Evolutionary conservation across 2,113 vertebrate genomes (phyloP), one percentile per base, ranked within the genome.

Genomic region (Peromyscus californicus): DNA sequence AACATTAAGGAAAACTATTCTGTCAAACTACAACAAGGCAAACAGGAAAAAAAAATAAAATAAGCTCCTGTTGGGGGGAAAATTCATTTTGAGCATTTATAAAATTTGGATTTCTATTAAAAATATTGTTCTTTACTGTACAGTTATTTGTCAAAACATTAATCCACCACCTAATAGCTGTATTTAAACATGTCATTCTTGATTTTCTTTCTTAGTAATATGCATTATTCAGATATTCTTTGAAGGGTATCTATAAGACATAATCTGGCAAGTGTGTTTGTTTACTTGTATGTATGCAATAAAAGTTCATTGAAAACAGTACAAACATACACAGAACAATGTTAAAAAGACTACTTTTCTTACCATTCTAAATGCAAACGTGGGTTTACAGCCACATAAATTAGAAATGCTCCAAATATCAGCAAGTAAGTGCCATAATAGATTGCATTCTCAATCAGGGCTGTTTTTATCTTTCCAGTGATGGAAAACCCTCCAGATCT

Each of bases 401-500:
- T 99, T 96, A 99, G 98, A 97, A 99, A 99, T 12, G 99, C 99
- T 98, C 99, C 99, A 98, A 99, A 99, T 97, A 99, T 99, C 63
- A 99, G 97, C 97, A 99, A 98, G 97, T 99, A 99, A 83, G 99
- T 99, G 90, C 99, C 99, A 51, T 99, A 99, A 98, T 99, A 99
- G 96, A 99, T 99, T 12, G 99, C 99, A 97, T 99, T 99, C 98
- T 99, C 99, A 94, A 99, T 99, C 89, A 99, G 97, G 21, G 99
- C 99, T 3, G 99, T 99, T 98, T 99, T 99, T 80, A 99, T 99
- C 97, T 99, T 99, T 51, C 99, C 99, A 15, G 99, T 98, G 91
- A 99, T 99, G 54, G 99, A 99, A 98, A 99, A 99, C 0, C 99
- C 99, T 95, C 99, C 99, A 7, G 99, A 99, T 69, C 99, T 99